These are phyloP conservation scores for Chymomyza fuscimana DNA, from an alignment of 2,888 invertebrate genomes.

Conservation along the genomic window DNA sequence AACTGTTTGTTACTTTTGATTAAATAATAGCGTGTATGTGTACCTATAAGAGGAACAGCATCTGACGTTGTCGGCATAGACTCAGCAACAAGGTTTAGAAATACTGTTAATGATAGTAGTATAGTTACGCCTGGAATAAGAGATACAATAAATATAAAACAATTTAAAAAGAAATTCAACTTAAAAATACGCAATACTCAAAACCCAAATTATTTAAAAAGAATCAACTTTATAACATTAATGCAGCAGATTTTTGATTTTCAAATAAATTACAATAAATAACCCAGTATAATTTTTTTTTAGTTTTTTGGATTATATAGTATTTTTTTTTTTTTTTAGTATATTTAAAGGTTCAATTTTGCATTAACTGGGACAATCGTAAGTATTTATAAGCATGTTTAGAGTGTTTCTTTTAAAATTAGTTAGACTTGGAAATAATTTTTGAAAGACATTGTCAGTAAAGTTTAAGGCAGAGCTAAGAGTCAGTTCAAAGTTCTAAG, in stretches of 20 bases:
- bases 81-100: slow-evolving; percentile 98
- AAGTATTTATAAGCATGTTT: slow-evolving; percentile 25
- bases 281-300: slow-evolving; percentile 39
- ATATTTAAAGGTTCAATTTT: slow-evolving; percentile 17
- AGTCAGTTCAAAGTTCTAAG: background rate
- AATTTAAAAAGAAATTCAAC: slow-evolving; percentile 64
- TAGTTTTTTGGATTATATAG: slow-evolving; percentile 26
- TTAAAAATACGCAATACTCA: slow-evolving; percentile 52
- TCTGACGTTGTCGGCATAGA: slow-evolving; percentile 94
- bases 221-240: slow-evolving; percentile 45
- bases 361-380: slow-evolving; percentile 27
- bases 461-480: background rate
- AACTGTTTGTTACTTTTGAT: slow-evolving; percentile 26
- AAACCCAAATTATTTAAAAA: slow-evolving; percentile 59
- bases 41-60: slow-evolving; percentile 91
- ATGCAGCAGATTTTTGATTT: slow-evolving; percentile 20
- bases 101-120: slow-evolving; percentile 97
- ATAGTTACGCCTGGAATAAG: slow-evolving; percentile 94
- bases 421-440: background rate
- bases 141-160: slow-evolving; percentile 72
- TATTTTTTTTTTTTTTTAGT: slow-evolving; percentile 28
- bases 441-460: background rate
- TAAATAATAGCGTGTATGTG: slow-evolving; percentile 70
- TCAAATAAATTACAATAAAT: slow-evolving; percentile 24
- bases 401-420: slow-evolving; percentile 36